Conservation (phyloP, 2,113 vertebrate genomes). For the Xenopus laevis region DNA sequence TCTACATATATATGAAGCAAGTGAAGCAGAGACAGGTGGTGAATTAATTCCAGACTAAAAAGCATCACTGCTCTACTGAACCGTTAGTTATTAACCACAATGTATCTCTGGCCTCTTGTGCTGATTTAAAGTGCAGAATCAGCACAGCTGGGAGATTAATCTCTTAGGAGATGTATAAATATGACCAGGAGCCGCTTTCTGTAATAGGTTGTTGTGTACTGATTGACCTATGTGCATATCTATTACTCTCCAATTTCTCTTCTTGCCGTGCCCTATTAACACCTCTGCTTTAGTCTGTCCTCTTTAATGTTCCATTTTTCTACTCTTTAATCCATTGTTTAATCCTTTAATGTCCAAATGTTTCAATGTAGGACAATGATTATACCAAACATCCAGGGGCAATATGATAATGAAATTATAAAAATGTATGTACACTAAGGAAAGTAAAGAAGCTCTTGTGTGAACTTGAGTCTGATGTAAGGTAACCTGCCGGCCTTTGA, state of each 20-base stretch:
- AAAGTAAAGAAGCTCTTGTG: no score
- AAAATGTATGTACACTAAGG: no score
- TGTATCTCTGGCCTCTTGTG: conserved; percentile 34
- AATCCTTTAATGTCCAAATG: no score
- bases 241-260: not conserved
- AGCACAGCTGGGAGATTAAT: conserved; percentile 38
- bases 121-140: conserved; percentile 31
- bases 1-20: conserved; percentile 16
- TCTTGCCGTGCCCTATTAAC: not conserved
- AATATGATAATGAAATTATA: no score
- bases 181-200: conserved; percentile 14
- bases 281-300: conserved; percentile 5
- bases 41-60: conserved; percentile 43
- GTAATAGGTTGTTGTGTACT: conserved; percentile 12
- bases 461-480: no score
- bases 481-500: no score
- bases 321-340: no score
- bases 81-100: conserved; percentile 42
- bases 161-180: conserved; percentile 40
- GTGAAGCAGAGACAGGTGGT: conserved; percentile 27
- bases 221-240: conserved; percentile 23
- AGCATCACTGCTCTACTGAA: conserved; percentile 45
- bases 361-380: no score
- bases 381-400: no score
- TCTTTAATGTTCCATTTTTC: conserved; percentile 4